A percentile compares a stretch with the other conserved stretches of the same genome.
These are phyloP conservation scores for Hydropotes inermis DNA, from an alignment of 2,113 vertebrate genomes.

Conservation along the genomic window DNA sequence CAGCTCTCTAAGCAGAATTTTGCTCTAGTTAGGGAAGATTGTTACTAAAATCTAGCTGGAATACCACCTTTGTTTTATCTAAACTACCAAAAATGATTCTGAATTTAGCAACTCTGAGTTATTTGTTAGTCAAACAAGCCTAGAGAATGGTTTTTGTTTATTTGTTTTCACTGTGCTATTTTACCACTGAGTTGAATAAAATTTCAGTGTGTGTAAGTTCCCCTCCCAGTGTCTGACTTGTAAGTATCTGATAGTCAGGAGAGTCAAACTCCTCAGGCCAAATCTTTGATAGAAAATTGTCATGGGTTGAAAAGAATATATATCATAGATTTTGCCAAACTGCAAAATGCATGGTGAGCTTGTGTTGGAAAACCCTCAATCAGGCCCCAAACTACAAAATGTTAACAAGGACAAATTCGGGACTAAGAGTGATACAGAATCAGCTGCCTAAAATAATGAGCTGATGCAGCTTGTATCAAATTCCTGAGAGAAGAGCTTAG, in stretches of 20 bases:
- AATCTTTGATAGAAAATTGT: conserved; percentile 14
- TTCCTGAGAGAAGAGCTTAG: not conserved
- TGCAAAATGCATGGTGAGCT: conserved; percentile 13
- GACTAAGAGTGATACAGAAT: not conserved
- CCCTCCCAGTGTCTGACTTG: not conserved
- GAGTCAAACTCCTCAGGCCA: not conserved
- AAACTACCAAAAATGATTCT: not conserved
- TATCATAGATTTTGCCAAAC: not conserved
- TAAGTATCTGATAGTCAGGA: not conserved
- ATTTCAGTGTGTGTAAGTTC: not conserved
- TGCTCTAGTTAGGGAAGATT: not conserved
- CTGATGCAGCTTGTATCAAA: not conserved
- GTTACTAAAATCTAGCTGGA: not conserved
- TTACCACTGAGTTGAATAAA: not conserved
- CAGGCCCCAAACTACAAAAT: conserved; percentile 24
- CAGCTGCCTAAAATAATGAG: not conserved
- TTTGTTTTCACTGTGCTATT: not conserved
- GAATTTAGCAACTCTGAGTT: not conserved
- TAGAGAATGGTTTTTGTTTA: not conserved
- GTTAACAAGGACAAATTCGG: conserved; percentile 43
- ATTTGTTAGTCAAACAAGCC: not conserved
- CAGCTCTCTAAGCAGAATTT: not conserved
- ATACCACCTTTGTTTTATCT: not conserved
- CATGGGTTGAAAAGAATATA: not conserved
- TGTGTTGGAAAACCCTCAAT: not conserved